phyloP scores from a whole-genome alignment of 2,797 vertebrate genomes.

The Galago senegalensis region DNA sequence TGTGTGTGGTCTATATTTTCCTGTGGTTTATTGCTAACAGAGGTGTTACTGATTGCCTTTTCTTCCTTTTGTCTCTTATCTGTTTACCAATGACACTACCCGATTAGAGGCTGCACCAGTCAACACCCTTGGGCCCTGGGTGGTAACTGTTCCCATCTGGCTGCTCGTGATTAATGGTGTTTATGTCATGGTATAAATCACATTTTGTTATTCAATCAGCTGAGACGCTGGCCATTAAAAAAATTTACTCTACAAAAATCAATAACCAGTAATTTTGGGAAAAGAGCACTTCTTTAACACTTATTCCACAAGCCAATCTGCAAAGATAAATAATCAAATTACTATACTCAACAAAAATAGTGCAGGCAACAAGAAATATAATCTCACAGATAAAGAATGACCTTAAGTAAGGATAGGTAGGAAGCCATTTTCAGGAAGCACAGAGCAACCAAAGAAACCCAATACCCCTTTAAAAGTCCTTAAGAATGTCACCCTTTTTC shows the following conservation, averaged over 20 bases:
- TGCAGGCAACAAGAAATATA: conserved; percentile 51
- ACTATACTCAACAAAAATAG: conserved; percentile 61
- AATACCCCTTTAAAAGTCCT: conserved; percentile 58
- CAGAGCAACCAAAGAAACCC: conserved; percentile 36
- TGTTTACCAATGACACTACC: conserved; percentile 62
- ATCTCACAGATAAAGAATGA: conserved; percentile 67
- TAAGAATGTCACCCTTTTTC: conserved; percentile 65
- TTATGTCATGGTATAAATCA: conserved; percentile 76
- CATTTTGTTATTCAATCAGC: conserved; percentile 56
- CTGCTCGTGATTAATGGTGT: conserved; percentile 62
- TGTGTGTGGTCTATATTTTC: not conserved
- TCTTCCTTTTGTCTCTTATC: conserved; percentile 56
- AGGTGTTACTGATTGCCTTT: conserved; percentile 10
- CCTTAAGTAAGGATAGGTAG: conserved; percentile 70
- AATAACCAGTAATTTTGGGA: conserved; percentile 71
- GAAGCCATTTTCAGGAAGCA: conserved; percentile 22
- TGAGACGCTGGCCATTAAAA: conserved; percentile 77
- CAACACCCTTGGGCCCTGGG: conserved; percentile 77
- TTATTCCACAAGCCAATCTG: not conserved
- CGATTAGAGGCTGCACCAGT: conserved; percentile 62
- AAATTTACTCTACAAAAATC: conserved; percentile 73
- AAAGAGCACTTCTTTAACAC: conserved; percentile 38
- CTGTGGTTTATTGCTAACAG: conserved; percentile 53
- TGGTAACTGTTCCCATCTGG: conserved; percentile 81
- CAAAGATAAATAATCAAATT: conserved; percentile 72